A percentile compares a stretch with the other conserved stretches of the same genome.
Conservation (phyloP, 2,888 invertebrate genomes). For the Nycteola revayana region DNA sequence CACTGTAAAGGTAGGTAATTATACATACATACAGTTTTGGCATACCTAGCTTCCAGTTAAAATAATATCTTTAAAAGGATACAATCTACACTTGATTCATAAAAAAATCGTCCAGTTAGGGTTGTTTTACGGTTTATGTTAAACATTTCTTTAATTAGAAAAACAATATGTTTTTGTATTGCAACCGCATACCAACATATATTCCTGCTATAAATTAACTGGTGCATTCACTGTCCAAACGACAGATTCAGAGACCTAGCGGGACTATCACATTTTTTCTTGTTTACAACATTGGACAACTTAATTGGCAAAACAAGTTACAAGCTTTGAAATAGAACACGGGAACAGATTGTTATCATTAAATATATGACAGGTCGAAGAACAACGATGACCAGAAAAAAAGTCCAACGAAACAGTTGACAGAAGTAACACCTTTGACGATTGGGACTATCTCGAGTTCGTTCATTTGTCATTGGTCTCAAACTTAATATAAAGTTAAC, state of each 20-base stretch:
- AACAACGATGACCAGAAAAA: constrained; percentile 39
- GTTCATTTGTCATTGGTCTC: constrained; percentile 63
- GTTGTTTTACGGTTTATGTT: too few relatives aligned
- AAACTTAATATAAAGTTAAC: constrained; percentile 57
- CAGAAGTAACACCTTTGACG: constrained; percentile 51
- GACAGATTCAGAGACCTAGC: constrained; percentile 31
- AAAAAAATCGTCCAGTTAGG: too few relatives aligned
- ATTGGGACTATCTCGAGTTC: constrained; percentile 46
- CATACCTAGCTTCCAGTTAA: too few relatives aligned
- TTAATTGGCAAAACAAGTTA: constrained; percentile 50
- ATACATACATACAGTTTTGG: too few relatives aligned
- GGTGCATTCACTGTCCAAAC: constrained; percentile 19
- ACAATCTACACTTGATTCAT: too few relatives aligned
- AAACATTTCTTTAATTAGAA: too few relatives aligned
- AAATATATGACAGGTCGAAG: constrained; percentile 46
- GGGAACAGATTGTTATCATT: constrained; percentile 46
- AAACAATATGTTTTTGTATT: too few relatives aligned
- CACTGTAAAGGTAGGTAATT: too few relatives aligned
- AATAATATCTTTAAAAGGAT: too few relatives aligned
- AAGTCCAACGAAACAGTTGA: constrained; percentile 33
- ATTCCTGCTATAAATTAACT: constrained; percentile 9
- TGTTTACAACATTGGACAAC: constrained; percentile 45
- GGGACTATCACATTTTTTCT: constrained; percentile 21
- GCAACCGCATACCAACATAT: too few relatives aligned
- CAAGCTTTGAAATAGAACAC: constrained; percentile 35